A percentile compares a stretch with the other conserved stretches of the same genome.
These are phyloP conservation scores for Apostichopus parvimensis DNA, from an alignment of 35 echinoderm and acorn worm genomes.

Conservation along the genomic window DNA sequence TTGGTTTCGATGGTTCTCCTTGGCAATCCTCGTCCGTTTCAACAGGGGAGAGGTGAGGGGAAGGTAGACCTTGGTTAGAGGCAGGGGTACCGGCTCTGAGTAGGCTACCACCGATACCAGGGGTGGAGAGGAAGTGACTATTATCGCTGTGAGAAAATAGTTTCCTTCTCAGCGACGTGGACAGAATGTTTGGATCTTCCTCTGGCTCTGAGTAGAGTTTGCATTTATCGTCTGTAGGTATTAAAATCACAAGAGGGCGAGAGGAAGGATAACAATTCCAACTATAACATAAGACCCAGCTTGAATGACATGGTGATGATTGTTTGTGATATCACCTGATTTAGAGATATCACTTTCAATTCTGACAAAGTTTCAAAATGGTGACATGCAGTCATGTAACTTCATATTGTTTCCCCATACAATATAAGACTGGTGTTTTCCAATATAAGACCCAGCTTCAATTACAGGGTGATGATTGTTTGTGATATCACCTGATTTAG, in stretches of 20 bases:
- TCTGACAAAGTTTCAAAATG: no score
- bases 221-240: neutral
- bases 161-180: conserved; percentile 3
- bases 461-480: neutral
- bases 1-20: neutral
- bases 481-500: no score
- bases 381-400: no score
- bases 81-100: neutral
- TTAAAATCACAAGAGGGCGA: neutral
- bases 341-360: no score
- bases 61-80: conserved; percentile 7
- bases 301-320: no score
- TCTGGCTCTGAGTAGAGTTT: conserved; percentile 8
- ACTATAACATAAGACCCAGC: no score
- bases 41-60: conserved; percentile 9
- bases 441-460: neutral
- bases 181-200: neutral
- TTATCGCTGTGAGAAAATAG: neutral
- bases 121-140: neutral
- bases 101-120: neutral
- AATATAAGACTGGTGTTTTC: neutral
- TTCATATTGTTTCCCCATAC: neutral
- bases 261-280: no score
- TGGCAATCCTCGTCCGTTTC: neutral
- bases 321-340: no score